These are phyloP conservation scores for Drosophila siamana DNA, from an alignment of 2,888 invertebrate genomes.

Conservation along the genomic window DNA sequence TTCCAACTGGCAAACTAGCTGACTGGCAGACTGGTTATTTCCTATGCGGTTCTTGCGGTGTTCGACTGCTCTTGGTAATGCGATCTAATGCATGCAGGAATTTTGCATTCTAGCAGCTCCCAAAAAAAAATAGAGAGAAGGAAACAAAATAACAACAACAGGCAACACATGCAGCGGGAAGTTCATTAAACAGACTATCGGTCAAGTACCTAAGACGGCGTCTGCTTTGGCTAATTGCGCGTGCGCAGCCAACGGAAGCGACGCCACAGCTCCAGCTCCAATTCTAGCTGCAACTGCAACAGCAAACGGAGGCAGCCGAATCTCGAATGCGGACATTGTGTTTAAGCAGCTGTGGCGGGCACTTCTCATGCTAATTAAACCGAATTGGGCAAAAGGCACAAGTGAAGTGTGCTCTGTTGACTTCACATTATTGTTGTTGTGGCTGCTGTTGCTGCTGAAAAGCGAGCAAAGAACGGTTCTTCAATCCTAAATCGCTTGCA, in stretches of 20 bases:
- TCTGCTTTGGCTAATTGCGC: conserved; percentile 77
- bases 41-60: conserved; percentile 44
- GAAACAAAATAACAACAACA: too few species aligned
- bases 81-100: conserved; percentile 74
- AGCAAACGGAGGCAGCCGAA: conserved; percentile 8
- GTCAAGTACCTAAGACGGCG: conserved; percentile 75
- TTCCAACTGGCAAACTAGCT: conserved; percentile 60
- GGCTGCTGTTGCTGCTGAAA: conserved; percentile 20
- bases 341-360: conserved; percentile 75
- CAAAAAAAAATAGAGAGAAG: conserved; percentile 20
- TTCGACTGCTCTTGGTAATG: conserved; percentile 55
- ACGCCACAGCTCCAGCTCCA: conserved; percentile 34
- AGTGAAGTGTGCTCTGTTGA: conserved; percentile 53
- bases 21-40: conserved; percentile 52
- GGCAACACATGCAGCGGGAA: conserved; percentile 14
- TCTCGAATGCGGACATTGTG: conserved; percentile 59
- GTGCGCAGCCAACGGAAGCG: conserved; percentile 78
- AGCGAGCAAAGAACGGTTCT: conserved; percentile 72
- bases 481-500: conserved; percentile 71
- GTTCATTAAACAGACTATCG: conserved; percentile 72
- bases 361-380: conserved; percentile 79
- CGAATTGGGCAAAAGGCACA: conserved; percentile 72
- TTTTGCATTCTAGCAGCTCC: conserved; percentile 53
- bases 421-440: conserved; percentile 35
- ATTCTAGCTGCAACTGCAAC: conserved; percentile 15